Evolutionary conservation across 2,888 invertebrate genomes (phyloP).

Genomic region (Ormyrus thymus): DNA sequence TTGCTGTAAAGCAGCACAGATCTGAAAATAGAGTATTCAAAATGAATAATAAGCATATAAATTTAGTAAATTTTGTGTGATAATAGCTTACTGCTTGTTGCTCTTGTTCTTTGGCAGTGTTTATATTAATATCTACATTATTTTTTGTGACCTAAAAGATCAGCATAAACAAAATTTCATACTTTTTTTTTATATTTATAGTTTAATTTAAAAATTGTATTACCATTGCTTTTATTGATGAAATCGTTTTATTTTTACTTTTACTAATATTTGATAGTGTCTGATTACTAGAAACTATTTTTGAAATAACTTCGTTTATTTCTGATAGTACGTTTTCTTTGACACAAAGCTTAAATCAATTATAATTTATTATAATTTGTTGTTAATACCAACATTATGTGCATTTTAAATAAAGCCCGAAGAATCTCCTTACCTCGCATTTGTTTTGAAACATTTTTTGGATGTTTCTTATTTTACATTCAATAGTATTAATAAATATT

Average conservation of each 20-base stretch:
- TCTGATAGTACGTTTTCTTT: conserved; percentile 47
- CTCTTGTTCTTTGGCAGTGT: conserved; percentile 43
- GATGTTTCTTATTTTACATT: conserved; percentile 54
- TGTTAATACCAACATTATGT: neutral
- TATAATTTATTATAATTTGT: neutral
- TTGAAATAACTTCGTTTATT: conserved; percentile 45
- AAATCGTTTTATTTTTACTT: conserved; percentile 31
- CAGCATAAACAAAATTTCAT: conserved; percentile 11
- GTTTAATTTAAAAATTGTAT: neutral
- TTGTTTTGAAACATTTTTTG: conserved; percentile 54
- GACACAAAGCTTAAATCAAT: conserved; percentile 37
- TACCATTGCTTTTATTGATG: conserved; percentile 35
- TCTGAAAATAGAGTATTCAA: conserved; percentile 37
- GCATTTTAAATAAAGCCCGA: neutral
- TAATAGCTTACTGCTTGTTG: conserved; percentile 58
- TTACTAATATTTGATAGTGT: conserved; percentile 46
- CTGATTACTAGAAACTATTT: conserved; percentile 36
- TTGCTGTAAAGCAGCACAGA: conserved; percentile 59
- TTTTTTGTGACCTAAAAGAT: conserved; percentile 53
- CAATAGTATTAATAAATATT: conserved; percentile 51
- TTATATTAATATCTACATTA: conserved; percentile 39
- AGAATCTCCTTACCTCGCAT: conserved; percentile 45
- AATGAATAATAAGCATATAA: neutral
- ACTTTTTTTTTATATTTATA: neutral
- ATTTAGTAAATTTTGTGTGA: conserved; percentile 1